phyloP scores from a whole-genome alignment of 2,888 invertebrate genomes.

The Leistus spinibarbis region DNA sequence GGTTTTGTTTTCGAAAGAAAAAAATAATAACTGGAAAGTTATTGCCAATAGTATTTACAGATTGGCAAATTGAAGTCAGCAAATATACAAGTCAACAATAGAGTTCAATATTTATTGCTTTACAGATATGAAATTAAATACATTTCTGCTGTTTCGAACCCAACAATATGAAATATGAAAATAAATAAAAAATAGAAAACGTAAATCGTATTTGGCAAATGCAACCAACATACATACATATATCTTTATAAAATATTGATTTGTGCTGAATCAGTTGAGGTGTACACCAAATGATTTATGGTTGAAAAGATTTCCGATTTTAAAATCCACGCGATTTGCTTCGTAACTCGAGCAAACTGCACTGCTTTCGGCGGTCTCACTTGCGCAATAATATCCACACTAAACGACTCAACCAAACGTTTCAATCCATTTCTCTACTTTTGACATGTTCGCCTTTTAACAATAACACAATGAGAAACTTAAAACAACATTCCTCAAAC shows the following conservation, averaged over 20 bases:
- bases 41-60: too few species aligned
- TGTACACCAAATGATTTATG: background rate
- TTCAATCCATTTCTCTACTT: background rate
- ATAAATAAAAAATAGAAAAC: background rate
- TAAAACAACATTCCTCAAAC: too few species aligned
- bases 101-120: background rate
- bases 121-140: background rate
- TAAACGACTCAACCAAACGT: background rate
- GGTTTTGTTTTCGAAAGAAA: too few species aligned
- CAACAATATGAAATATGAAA: background rate
- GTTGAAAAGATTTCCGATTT: background rate
- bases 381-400: background rate
- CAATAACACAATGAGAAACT: too few species aligned
- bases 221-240: background rate
- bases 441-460: background rate
- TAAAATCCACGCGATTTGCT: background rate
- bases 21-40: too few species aligned
- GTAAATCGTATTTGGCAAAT: background rate
- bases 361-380: background rate
- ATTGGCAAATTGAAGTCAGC: background rate
- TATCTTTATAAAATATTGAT: background rate
- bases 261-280: background rate
- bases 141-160: background rate
- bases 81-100: background rate
- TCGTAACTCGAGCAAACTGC: background rate